Percentiles rank a stretch among this genome's conserved stretches.
These are phyloP conservation scores for Meriones psammophilus DNA, from an alignment of 2,797 vertebrate species.

Conservation along the genomic window DNA sequence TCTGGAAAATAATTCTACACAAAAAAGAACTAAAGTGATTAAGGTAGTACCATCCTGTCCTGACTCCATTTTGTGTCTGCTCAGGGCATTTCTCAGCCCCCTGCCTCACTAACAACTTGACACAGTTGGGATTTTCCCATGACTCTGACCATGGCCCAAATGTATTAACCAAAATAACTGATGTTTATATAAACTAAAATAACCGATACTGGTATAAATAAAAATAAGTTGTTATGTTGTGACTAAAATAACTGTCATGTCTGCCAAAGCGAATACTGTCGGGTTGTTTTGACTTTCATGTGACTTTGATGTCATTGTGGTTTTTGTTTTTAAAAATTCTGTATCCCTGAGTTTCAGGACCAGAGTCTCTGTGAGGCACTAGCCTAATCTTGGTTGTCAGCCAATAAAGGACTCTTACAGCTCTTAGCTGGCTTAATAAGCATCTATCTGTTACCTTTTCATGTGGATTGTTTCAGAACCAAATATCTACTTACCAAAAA, in stretches of 20 bases:
- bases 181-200: not conserved
- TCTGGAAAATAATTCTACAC: constrained; percentile 21
- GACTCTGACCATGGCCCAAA: not conserved
- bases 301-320: not conserved
- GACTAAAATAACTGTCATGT: not conserved
- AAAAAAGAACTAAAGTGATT: not conserved
- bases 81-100: not conserved
- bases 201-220: not conserved
- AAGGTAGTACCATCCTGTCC: not conserved
- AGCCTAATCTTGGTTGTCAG: not conserved
- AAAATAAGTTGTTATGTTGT: not conserved
- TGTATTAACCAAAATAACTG: constrained; percentile 1
- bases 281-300: not conserved
- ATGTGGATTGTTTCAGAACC: too few species aligned
- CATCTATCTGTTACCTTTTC: not conserved
- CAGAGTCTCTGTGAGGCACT: not conserved
- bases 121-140: not conserved
- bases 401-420: not conserved
- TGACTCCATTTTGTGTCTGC: not conserved
- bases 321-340: not conserved
- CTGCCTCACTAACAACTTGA: not conserved
- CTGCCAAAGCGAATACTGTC: not conserved
- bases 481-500: too few species aligned
- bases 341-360: not conserved
- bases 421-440: not conserved